Evolutionary conservation across 2,888 invertebrate genomes (phyloP), one percentile per base, ranked within the genome.

Genomic region (Polylopha cassiicola): DNA sequence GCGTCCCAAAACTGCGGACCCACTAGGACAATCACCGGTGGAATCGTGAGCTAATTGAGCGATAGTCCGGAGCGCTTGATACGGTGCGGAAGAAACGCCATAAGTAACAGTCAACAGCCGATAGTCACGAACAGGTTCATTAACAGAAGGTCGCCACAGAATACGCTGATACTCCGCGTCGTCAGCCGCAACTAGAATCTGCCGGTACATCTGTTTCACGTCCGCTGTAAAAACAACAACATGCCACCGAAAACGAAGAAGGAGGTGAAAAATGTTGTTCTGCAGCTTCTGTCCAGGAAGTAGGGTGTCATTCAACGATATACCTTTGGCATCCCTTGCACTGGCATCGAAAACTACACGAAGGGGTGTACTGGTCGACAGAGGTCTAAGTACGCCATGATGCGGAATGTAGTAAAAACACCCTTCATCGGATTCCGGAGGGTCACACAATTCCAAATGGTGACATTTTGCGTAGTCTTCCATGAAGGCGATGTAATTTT

Each of bases 1-100:
- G 6, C 32, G 5, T 8, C 13, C 7, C 1, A 32, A 11, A 4
- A 32, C 9, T 8, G 4, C 11, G 2, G 30, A 18, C 2, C 20
- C 30, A 2, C 4, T 8, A 4, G 30, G 30, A 20, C 7, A 21
- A 7, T 10, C 3, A 2, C 2, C 13, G 2, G 13, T 13, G 11
- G 13, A 3, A 7, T 21, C 23, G 6, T 11, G 2, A 8, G 27
- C 27, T 4, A 36, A 10, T 7, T 36, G 27, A 5, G 13, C 14
- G 1, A 34, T 24, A 11, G 18, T 34, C 1, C 36, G 36, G 6
- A 36, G 10, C 14, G 36, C 36, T 3, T 18, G 26, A 7, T 21
- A 36, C 4, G 36, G 36, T 8, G 36, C 15, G 3, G 27, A 20
- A 5, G 14, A 9, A 1, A 36, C 27, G 9, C 36, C 36, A 14